A percentile compares a stretch with the other conserved stretches of the same genome.
phyloP scores from a whole-genome alignment of 2,113 vertebrate species.

The Vidua chalybeata region DNA sequence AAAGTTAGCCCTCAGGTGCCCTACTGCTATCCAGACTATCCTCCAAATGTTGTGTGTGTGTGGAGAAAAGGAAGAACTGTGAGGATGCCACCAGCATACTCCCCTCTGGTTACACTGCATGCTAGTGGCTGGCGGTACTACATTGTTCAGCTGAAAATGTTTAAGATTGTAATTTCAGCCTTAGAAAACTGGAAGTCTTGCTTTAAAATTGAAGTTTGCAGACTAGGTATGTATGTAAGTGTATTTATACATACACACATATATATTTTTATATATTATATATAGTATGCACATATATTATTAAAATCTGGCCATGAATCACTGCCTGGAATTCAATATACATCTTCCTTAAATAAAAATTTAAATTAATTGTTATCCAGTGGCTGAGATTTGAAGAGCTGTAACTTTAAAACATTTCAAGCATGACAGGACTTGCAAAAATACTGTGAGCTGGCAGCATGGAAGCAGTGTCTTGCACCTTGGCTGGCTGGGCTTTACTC shows the following conservation, averaged over 20 bases:
- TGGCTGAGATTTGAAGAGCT: not conserved
- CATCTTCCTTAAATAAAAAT: not conserved
- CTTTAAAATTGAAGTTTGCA: not conserved
- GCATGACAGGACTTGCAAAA: not conserved
- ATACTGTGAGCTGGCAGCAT: not conserved
- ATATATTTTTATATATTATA: not conserved
- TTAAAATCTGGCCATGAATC: not conserved
- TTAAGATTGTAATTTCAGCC: not conserved
- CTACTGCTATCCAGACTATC: not conserved
- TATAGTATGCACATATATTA: not conserved
- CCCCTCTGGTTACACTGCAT: not conserved
- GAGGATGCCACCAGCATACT: not conserved
- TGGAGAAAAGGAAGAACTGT: not conserved
- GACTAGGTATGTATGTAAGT: not conserved
- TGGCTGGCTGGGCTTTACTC: not conserved
- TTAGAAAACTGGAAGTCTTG: not conserved
- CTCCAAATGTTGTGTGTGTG: fast-evolving
- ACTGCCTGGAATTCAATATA: not conserved
- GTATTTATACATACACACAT: not conserved
- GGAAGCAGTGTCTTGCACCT: not conserved
- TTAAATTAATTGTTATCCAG: not conserved
- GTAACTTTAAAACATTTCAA: not conserved
- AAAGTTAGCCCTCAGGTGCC: not conserved
- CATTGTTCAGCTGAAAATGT: not conserved
- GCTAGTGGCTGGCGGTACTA: not conserved